Conservation (phyloP, 2,113 vertebrate species). For the Cebus imitator region DNA sequence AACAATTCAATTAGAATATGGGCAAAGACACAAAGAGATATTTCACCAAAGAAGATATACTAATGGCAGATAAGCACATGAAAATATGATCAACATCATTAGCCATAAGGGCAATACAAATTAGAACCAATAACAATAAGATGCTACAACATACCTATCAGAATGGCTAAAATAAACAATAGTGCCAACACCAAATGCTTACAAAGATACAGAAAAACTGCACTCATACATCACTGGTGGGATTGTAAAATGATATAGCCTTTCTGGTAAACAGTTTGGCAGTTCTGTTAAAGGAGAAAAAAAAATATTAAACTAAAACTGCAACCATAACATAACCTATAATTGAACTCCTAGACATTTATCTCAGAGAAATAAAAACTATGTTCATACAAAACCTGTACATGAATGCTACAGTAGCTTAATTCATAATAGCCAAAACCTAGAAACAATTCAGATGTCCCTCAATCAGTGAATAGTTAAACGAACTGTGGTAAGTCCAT, state of each 20-base stretch:
- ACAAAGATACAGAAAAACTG: neutral
- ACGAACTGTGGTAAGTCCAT: neutral
- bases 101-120: neutral
- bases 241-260: neutral
- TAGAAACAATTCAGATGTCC: neutral
- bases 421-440: neutral
- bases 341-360: neutral
- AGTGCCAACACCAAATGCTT: neutral
- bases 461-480: neutral
- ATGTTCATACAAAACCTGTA: neutral
- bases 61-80: neutral
- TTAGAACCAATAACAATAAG: neutral
- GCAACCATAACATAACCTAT: neutral
- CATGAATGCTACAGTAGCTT: neutral
- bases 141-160: neutral
- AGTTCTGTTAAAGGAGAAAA: neutral
- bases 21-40: neutral
- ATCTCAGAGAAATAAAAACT: neutral
- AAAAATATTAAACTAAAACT: neutral
- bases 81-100: neutral
- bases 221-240: neutral
- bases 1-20: neutral
- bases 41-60: neutral
- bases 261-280: neutral
- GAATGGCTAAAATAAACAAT: neutral